Evolutionary conservation across 2,113 vertebrate species (phyloP).

Genomic region (Guaruba guarouba): DNA sequence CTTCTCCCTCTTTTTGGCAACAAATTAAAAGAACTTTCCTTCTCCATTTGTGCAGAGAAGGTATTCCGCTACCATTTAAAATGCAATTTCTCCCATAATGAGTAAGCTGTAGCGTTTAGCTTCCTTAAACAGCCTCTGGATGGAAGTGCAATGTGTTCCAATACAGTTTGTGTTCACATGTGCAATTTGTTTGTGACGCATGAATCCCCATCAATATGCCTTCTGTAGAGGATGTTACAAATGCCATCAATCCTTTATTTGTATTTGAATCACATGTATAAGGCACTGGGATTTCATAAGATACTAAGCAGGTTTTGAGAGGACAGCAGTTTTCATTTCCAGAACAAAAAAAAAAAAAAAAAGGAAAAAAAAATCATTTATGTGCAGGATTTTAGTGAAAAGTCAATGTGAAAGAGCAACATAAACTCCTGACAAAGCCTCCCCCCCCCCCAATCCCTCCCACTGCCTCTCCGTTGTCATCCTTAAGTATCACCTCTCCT

Average conservation of each 20-base stretch:
- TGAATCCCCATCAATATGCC: slow-evolving; percentile 64
- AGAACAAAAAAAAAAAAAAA: neutral
- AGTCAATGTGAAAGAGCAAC: slow-evolving; percentile 44
- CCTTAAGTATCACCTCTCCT: slow-evolving; percentile 70
- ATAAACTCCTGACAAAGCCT: slow-evolving; percentile 51
- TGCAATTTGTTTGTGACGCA: slow-evolving; percentile 68
- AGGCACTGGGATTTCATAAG: slow-evolving; percentile 38
- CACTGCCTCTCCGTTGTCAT: slow-evolving; percentile 65
- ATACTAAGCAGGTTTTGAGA: slow-evolving; percentile 50
- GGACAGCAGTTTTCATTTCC: slow-evolving; percentile 42
- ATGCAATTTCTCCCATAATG: neutral
- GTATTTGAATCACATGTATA: slow-evolving; percentile 63
- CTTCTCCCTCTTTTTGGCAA: neutral
- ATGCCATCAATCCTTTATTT: slow-evolving; percentile 59
- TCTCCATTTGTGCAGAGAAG: neutral
- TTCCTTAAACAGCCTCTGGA: slow-evolving; percentile 45
- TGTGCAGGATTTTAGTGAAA: slow-evolving; percentile 38
- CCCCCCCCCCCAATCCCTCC: slow-evolving; percentile 4
- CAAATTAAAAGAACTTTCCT: neutral
- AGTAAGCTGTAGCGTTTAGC: neutral
- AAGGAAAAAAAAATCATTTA: neutral
- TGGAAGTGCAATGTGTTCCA: slow-evolving; percentile 57
- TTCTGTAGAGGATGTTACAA: slow-evolving; percentile 64
- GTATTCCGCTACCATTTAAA: neutral
- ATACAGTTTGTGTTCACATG: slow-evolving; percentile 62